A percentile compares a stretch with the other conserved stretches of the same genome.
phyloP scores from a whole-genome alignment of 2,113 vertebrate genomes.

The Mugil cephalus region DNA sequence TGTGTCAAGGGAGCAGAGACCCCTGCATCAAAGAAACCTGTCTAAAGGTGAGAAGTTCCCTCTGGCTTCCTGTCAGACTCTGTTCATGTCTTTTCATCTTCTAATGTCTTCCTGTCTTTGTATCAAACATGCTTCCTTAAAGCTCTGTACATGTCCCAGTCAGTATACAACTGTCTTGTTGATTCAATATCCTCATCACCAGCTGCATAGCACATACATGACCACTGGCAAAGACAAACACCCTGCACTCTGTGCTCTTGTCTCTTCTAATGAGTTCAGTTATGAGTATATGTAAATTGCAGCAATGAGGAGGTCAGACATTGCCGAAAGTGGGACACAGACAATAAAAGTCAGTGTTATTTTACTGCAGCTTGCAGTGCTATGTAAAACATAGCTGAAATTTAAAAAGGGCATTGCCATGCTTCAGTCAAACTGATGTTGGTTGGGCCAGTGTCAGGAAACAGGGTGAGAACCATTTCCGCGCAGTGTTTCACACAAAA shows the following conservation, averaged over 20 bases:
- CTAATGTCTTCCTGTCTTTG: slow-evolving; percentile 29
- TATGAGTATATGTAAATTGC: slow-evolving; percentile 55
- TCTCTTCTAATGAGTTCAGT: slow-evolving; percentile 71
- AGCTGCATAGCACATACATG: slow-evolving; percentile 19
- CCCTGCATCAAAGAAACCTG: slow-evolving; percentile 39
- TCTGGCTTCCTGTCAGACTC: slow-evolving; percentile 14
- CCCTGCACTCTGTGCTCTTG: slow-evolving; percentile 11
- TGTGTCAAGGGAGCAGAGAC: slow-evolving; percentile 8
- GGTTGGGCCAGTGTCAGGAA: background rate
- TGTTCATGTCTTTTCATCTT: slow-evolving; percentile 18
- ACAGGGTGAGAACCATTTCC: slow-evolving; percentile 1
- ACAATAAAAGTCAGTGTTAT: slow-evolving; percentile 42
- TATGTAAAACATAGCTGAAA: background rate
- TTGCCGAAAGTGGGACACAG: slow-evolving; percentile 64
- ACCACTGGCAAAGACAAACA: slow-evolving; percentile 30
- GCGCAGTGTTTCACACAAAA: background rate
- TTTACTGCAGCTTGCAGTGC: slow-evolving; percentile 19
- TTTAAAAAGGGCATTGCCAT: background rate
- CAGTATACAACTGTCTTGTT: slow-evolving; percentile 12
- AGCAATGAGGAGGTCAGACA: slow-evolving; percentile 50
- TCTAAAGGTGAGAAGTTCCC: slow-evolving; percentile 18
- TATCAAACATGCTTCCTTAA: slow-evolving; percentile 32
- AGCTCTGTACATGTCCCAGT: background rate
- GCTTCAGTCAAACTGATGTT: background rate
- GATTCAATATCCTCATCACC: slow-evolving; percentile 35